These are phyloP conservation scores for Ispidina lecontei DNA, from an alignment of 2,797 vertebrate genomes.

Conservation along the genomic window DNA sequence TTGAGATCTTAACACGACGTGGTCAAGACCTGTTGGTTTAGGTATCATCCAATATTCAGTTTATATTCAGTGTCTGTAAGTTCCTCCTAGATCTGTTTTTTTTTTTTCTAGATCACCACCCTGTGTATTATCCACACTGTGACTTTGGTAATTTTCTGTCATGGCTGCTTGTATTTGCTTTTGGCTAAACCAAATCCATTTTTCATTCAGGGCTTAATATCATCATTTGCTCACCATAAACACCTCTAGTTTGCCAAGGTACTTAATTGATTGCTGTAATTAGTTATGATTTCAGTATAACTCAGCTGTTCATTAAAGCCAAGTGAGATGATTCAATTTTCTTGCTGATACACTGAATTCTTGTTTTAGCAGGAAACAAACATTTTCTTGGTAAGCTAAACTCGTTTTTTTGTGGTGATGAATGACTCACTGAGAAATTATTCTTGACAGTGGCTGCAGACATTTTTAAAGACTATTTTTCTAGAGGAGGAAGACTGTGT, in stretches of 20 bases:
- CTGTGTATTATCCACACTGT: not conserved
- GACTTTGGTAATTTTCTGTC: not conserved
- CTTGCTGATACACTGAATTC: slow-evolving; percentile 53
- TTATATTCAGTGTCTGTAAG: not conserved
- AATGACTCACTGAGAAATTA: slow-evolving; percentile 70
- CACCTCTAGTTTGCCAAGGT: not conserved
- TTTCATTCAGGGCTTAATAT: not conserved
- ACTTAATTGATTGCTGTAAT: not conserved
- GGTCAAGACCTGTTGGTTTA: not conserved
- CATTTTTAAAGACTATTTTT: slow-evolving; percentile 40
- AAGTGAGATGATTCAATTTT: slow-evolving; percentile 42
- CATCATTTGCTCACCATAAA: not conserved
- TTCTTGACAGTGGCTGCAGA: slow-evolving; percentile 48
- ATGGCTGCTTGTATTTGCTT: not conserved
- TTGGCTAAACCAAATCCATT: not conserved
- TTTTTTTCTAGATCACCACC: not conserved
- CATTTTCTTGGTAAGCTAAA: slow-evolving; percentile 57
- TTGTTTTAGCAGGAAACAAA: slow-evolving; percentile 67
- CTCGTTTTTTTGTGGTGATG: slow-evolving; percentile 38
- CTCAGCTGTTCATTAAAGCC: slow-evolving; percentile 29
- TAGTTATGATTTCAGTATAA: slow-evolving; percentile 31
- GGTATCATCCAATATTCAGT: not conserved
- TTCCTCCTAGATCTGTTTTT: not conserved
- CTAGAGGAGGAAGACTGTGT: not conserved
- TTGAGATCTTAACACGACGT: not conserved